These are phyloP conservation scores for Paralichthys olivaceus DNA, from an alignment of 2,113 vertebrate genomes.

Conservation along the genomic window DNA sequence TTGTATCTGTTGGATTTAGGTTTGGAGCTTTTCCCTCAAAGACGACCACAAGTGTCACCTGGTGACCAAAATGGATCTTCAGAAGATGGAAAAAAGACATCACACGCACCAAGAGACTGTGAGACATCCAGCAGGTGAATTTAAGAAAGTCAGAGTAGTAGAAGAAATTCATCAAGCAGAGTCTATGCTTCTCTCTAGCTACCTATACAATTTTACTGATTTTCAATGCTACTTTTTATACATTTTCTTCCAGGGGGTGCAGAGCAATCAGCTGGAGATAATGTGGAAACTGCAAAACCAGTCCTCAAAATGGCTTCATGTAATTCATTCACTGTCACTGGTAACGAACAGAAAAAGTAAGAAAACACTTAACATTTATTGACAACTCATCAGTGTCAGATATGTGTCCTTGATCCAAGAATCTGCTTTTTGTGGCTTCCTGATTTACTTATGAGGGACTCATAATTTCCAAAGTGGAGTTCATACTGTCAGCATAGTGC, in stretches of 20 bases:
- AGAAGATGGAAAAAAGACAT: conserved; percentile 82
- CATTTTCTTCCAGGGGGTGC: conserved; percentile 40
- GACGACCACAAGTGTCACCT: conserved; percentile 79
- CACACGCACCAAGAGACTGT: conserved; percentile 27
- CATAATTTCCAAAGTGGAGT: not conserved
- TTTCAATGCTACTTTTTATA: not conserved
- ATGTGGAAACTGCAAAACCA: conserved; percentile 80
- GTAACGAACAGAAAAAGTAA: conserved; percentile 69
- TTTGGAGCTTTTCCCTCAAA: conserved; percentile 88
- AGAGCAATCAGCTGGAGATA: conserved; percentile 49
- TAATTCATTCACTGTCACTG: conserved; percentile 27
- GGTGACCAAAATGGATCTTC: conserved; percentile 83
- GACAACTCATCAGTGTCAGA: not conserved
- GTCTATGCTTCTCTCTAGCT: not conserved
- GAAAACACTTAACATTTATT: not conserved
- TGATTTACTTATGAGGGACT: not conserved
- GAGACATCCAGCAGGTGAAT: conserved; percentile 53
- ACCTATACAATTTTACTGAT: not conserved
- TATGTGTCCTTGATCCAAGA: not conserved
- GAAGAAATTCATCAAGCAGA: not conserved
- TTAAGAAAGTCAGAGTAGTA: not conserved
- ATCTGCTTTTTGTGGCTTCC: not conserved
- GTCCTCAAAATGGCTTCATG: conserved; percentile 82
- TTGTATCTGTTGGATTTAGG: conserved; percentile 74
- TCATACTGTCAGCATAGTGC: not conserved